phyloP scores from a whole-genome alignment of 2,888 invertebrate species.

The Stegophylla sp. region DNA sequence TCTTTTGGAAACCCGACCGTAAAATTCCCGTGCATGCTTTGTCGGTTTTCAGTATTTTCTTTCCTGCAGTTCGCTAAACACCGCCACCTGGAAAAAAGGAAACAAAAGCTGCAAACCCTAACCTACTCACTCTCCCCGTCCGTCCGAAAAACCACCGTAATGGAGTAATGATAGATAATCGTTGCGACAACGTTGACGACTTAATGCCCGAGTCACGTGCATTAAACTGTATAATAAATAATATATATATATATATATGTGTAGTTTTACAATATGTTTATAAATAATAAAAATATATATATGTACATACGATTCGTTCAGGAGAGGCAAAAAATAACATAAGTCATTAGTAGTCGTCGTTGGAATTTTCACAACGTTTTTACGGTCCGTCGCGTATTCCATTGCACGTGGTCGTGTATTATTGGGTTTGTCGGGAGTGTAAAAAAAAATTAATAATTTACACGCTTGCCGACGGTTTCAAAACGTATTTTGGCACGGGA shows the following conservation, averaged over 20 bases:
- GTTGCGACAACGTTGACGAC: conserved; percentile 27
- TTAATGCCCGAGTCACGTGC: conserved; percentile 53
- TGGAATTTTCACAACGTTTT: neutral
- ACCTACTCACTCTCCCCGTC: too few species aligned
- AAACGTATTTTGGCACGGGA: neutral
- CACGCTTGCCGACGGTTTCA: neutral
- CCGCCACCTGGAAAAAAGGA: neutral
- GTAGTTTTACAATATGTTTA: neutral
- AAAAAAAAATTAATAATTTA: neutral
- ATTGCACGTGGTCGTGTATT: neutral
- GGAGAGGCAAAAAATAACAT: too few species aligned
- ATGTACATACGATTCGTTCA: neutral
- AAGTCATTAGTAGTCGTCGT: neutral
- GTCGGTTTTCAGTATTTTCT: conserved; percentile 15
- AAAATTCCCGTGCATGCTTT: conserved; percentile 18
- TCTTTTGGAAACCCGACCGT: neutral
- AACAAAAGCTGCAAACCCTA: conserved; percentile 22
- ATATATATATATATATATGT: neutral
- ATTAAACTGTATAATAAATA: neutral
- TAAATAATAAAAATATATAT: neutral
- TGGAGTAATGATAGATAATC: conserved; percentile 14
- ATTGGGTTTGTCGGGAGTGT: neutral
- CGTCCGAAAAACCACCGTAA: neutral
- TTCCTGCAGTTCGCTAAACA: neutral
- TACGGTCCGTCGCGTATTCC: neutral